phyloP scores from a whole-genome alignment of 2,113 vertebrate genomes.

The Pogona vitticeps region DNA sequence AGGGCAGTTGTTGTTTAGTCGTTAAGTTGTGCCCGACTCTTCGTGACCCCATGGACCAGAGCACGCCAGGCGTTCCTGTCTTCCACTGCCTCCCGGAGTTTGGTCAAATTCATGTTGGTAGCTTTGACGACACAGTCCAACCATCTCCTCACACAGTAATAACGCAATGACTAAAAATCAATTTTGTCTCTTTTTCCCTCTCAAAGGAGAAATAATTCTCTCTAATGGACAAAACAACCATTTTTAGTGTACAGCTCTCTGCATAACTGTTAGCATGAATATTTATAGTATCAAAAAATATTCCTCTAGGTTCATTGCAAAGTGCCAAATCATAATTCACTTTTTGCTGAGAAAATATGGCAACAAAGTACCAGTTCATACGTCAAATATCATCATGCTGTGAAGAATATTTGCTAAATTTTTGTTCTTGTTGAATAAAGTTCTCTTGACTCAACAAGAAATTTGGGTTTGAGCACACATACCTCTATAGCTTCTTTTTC shows the following conservation, averaged over 20 bases:
- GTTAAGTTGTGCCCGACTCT: neutral
- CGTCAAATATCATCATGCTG: no score
- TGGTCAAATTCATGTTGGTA: no score
- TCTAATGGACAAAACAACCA: neutral
- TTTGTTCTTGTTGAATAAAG: no score
- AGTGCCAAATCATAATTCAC: neutral
- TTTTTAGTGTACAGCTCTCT: neutral
- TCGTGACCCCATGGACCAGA: no score
- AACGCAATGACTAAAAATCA: fast-evolving
- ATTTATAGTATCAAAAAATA: neutral
- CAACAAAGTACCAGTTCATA: no score
- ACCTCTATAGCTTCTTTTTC: conserved; percentile 92
- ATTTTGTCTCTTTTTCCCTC: neutral
- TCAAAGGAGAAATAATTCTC: neutral
- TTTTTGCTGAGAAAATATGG: conserved; percentile 4
- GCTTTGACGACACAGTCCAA: no score
- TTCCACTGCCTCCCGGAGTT: no score
- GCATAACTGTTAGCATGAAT: neutral
- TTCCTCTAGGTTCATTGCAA: neutral
- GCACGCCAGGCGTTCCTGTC: no score
- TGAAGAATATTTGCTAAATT: no score
- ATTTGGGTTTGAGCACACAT: neutral
- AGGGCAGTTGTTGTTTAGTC: conserved; percentile 14
- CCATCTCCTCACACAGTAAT: neutral
- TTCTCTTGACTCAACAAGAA: neutral